Conservation (phyloP, 2,113 vertebrate genomes). For the Rostratula benghalensis region DNA sequence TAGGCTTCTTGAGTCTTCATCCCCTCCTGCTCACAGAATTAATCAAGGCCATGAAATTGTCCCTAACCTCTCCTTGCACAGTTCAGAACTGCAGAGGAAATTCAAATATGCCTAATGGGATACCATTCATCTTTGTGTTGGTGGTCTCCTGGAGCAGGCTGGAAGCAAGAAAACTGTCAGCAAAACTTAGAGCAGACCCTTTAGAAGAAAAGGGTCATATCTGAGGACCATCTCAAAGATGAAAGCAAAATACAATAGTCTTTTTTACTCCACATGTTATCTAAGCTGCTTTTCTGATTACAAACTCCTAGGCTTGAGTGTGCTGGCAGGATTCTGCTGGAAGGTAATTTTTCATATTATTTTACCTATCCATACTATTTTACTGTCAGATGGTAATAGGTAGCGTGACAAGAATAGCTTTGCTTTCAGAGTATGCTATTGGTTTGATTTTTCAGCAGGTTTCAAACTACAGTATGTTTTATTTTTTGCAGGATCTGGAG, state of each 20-base stretch:
- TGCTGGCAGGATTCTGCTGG: background rate
- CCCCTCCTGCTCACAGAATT: background rate
- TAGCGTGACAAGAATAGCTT: background rate
- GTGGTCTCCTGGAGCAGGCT: background rate
- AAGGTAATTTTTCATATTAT: background rate
- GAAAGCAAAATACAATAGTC: background rate
- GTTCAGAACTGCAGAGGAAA: background rate
- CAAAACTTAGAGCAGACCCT: background rate
- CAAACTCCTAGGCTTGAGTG: background rate
- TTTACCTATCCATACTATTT: background rate
- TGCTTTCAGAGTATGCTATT: background rate
- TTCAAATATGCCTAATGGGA: background rate
- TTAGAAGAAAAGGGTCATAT: background rate
- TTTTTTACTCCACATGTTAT: background rate
- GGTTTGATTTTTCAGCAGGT: background rate
- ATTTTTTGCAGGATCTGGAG: background rate
- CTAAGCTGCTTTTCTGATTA: background rate
- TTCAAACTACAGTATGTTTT: background rate
- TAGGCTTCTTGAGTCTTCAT: background rate
- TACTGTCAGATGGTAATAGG: background rate
- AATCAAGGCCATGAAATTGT: background rate
- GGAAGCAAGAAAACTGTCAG: background rate
- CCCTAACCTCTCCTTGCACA: background rate
- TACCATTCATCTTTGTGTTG: background rate
- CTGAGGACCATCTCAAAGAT: background rate